phyloP scores from a whole-genome alignment of 2,113 vertebrate species.

The Lipotes vexillifer region DNA sequence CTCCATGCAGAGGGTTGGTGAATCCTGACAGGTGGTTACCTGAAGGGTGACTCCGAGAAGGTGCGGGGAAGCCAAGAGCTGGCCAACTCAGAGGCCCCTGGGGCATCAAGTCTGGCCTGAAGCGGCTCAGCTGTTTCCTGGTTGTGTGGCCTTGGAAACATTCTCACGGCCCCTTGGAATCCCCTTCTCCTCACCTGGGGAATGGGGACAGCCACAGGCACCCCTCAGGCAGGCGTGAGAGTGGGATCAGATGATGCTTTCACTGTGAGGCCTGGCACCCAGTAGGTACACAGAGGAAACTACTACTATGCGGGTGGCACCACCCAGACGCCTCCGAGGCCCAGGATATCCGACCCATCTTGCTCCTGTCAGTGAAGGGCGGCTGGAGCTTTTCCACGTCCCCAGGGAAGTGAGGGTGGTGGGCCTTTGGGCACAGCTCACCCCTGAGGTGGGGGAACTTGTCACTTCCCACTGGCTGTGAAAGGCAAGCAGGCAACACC shows the following conservation, averaged over 20 bases:
- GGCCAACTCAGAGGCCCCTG: neutral
- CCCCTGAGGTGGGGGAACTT: too few species aligned
- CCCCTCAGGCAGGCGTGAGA: neutral
- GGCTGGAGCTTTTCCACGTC: neutral
- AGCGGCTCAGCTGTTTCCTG: neutral
- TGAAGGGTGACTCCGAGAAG: neutral
- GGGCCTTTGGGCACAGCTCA: neutral
- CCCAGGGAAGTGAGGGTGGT: neutral
- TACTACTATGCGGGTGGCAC: fast-evolving
- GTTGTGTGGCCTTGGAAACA: neutral
- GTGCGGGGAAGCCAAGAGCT: neutral
- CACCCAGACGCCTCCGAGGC: fast-evolving
- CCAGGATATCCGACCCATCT: fast-evolving
- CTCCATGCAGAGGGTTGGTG: neutral
- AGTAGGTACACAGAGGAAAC: neutral
- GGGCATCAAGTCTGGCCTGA: too few species aligned
- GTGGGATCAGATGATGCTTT: neutral
- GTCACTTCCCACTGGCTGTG: fast-evolving
- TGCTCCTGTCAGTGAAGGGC: too few species aligned
- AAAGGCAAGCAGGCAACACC: neutral
- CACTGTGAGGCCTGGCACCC: too few species aligned
- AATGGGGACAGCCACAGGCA: neutral
- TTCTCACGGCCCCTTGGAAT: fast-evolving
- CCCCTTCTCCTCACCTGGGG: neutral
- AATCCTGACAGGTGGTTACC: neutral